phyloP scores from a whole-genome alignment of 1,140 invertebrate genomes.

The Eubasilissa regina region DNA sequence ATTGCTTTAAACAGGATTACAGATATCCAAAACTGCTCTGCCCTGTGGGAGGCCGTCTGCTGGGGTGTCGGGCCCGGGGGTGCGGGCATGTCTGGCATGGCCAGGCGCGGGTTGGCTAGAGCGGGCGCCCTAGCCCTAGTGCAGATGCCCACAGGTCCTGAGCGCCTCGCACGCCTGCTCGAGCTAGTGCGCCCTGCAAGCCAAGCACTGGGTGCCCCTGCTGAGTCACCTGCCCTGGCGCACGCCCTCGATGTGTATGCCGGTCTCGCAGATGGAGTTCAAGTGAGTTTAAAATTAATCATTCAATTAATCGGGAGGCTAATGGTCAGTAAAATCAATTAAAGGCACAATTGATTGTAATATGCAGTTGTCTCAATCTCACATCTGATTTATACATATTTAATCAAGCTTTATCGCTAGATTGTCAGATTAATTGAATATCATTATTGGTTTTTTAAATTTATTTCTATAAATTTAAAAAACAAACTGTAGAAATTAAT shows the following conservation, averaged over 20 bases:
- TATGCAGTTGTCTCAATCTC: no score
- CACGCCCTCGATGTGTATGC: conserved; percentile 55
- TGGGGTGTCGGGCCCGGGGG: conserved; percentile 55
- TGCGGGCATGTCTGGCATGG: conserved; percentile 32
- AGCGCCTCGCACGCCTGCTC: conserved; percentile 26
- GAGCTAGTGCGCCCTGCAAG: conserved; percentile 31
- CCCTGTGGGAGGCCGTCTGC: conserved; percentile 52
- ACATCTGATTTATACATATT: no score
- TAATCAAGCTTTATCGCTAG: no score
- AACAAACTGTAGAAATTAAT: no score
- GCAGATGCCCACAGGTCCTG: conserved; percentile 32
- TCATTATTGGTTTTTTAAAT: no score
- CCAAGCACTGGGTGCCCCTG: conserved; percentile 7
- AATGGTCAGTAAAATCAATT: no score
- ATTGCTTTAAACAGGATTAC: no score
- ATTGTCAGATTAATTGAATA: no score
- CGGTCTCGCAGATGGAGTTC: conserved; percentile 54
- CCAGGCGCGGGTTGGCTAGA: conserved; percentile 47
- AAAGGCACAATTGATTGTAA: no score
- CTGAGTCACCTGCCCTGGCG: conserved; percentile 30
- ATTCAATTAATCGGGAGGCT: background rate
- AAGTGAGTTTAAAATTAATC: conserved; percentile 28
- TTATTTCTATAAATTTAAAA: no score
- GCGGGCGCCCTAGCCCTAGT: conserved; percentile 36
- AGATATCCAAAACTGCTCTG: conserved; percentile 31